These are phyloP conservation scores for Leptodactylus fallax DNA, from an alignment of 2,797 vertebrate species.

Conservation along the genomic window DNA sequence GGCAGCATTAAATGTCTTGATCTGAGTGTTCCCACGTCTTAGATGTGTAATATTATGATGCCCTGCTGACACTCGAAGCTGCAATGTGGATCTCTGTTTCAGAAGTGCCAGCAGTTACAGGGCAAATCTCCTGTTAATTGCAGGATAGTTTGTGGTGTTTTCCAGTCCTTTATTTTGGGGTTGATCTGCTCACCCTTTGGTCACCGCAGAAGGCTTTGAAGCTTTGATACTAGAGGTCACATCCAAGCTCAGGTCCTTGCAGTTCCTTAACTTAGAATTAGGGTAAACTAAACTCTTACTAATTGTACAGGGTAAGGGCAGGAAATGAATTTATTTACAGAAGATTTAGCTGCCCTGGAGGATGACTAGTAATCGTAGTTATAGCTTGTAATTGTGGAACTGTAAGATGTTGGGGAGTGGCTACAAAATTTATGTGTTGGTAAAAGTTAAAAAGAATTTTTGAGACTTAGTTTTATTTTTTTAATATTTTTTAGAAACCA, in stretches of 20 bases:
- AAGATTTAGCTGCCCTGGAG: not conserved
- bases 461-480: not conserved
- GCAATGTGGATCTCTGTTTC: conserved; percentile 29
- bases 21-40: conserved; percentile 13
- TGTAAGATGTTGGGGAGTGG: not conserved
- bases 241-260: conserved; percentile 40
- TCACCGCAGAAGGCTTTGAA: conserved; percentile 48
- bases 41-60: conserved; percentile 44
- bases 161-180: conserved; percentile 34
- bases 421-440: not conserved
- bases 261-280: conserved; percentile 24
- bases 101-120: conserved; percentile 37
- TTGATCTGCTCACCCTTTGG: conserved; percentile 47
- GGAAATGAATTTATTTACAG: conserved; percentile 14
- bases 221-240: conserved; percentile 40
- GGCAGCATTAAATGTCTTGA: conserved; percentile 30
- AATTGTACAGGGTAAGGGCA: conserved; percentile 46
- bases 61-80: conserved; percentile 40
- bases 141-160: conserved; percentile 50
- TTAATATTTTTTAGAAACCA: no score
- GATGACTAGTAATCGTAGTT: conserved; percentile 10
- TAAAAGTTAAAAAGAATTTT: not conserved
- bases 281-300: conserved; percentile 56
- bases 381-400: conserved; percentile 3
- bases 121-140: conserved; percentile 57